Evolutionary conservation across 2,888 invertebrate genomes (phyloP).

Genomic region (Hylaea fasciaria): DNA sequence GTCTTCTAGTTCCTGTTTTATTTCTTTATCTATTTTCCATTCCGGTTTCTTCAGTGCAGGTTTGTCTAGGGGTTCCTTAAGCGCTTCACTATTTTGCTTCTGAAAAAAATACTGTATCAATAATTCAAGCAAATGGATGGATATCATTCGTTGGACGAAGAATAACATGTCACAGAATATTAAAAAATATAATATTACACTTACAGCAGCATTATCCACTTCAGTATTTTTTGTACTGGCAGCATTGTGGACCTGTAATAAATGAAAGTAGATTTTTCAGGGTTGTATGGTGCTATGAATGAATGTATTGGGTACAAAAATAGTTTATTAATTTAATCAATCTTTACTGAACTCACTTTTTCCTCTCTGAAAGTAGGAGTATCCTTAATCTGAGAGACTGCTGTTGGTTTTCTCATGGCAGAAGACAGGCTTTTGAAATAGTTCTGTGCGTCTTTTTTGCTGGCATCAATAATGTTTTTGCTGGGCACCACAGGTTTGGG

Average conservation of each 20-base stretch:
- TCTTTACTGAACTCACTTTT: constrained; percentile 32
- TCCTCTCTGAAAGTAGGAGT: constrained; percentile 33
- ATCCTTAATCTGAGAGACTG: constrained; percentile 42
- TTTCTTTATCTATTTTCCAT: constrained; percentile 79
- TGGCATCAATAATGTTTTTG: constrained; percentile 66
- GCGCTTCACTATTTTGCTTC: constrained; percentile 45
- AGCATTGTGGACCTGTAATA: constrained; percentile 43
- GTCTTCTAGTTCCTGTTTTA: constrained; percentile 74
- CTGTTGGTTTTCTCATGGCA: constrained; percentile 64
- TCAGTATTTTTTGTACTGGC: constrained; percentile 33
- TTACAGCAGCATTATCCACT: constrained; percentile 20
- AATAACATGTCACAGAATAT: too few species aligned
- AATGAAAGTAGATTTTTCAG: neutral
- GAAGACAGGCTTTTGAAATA: constrained; percentile 76
- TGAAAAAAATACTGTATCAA: constrained; percentile 35
- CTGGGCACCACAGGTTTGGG: constrained; percentile 60
- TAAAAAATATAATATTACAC: constrained; percentile 3
- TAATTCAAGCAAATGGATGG: too few species aligned
- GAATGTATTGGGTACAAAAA: neutral
- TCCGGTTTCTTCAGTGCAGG: constrained; percentile 57
- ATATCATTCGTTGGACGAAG: too few species aligned
- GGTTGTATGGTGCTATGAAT: neutral
- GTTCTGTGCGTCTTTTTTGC: constrained; percentile 77
- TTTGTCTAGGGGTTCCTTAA: constrained; percentile 41
- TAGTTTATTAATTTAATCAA: neutral